Percentiles rank a stretch among this genome's conserved stretches.
These are phyloP conservation scores for Apostichopus californicus DNA, from an alignment of 35 echinoderm and acorn worm genomes.

Conservation along the genomic window DNA sequence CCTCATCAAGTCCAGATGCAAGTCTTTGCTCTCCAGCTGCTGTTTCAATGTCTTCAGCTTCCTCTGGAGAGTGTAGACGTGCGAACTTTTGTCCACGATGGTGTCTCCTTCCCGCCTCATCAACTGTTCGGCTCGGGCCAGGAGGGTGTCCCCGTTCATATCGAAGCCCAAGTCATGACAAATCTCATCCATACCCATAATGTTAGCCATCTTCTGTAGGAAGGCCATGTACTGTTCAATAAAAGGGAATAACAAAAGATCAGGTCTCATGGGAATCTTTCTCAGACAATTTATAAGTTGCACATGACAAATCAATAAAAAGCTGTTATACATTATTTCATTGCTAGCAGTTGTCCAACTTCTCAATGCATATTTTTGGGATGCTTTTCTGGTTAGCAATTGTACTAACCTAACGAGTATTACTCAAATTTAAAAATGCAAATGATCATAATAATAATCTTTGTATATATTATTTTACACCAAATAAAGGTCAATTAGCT, in stretches of 20 bases:
- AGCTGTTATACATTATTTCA: too few relatives aligned
- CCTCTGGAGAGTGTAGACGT: conserved; percentile 89
- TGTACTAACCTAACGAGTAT: too few relatives aligned
- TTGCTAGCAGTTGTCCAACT: too few relatives aligned
- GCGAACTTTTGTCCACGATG: conserved; percentile 84
- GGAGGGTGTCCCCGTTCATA: conserved; percentile 84
- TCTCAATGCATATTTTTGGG: too few relatives aligned
- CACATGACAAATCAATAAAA: too few relatives aligned
- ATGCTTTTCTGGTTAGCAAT: too few relatives aligned
- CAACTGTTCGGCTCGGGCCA: conserved; percentile 89
- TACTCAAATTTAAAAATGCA: too few relatives aligned
- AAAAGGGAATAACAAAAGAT: conserved; percentile 13
- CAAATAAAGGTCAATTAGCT: too few relatives aligned
- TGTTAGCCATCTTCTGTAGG: conserved; percentile 71
- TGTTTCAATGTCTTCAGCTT: conserved; percentile 92
- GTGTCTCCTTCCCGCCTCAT: conserved; percentile 67
- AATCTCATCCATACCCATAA: conserved; percentile 86
- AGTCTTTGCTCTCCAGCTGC: conserved; percentile 96
- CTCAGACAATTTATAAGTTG: too few relatives aligned
- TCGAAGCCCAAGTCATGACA: conserved; percentile 92
- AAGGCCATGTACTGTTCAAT: conserved; percentile 91
- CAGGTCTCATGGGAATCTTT: too few relatives aligned
- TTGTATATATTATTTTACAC: too few relatives aligned
- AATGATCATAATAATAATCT: too few relatives aligned
- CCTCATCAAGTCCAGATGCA: conserved; percentile 92